Percentiles rank a stretch among this genome's conserved stretches.
Conservation (phyloP, 1,140 invertebrate species). For the Zaprionus camerounensis region DNA sequence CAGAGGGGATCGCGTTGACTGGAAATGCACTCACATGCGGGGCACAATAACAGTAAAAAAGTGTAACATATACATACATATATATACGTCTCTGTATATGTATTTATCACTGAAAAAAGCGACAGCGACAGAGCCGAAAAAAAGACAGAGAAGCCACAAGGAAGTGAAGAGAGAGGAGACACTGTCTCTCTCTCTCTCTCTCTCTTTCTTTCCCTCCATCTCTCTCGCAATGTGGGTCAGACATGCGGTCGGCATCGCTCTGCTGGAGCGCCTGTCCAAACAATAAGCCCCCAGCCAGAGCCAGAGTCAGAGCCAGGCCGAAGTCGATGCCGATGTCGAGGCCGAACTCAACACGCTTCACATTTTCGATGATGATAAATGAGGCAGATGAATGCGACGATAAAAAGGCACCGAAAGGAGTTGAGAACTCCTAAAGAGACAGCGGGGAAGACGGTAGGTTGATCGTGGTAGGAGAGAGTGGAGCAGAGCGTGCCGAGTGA, state of each 20-base stretch:
- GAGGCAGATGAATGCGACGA: conserved; percentile 51
- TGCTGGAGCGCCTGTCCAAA: conserved; percentile 54
- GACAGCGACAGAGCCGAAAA: conserved; percentile 45
- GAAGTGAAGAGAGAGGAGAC: conserved; percentile 19
- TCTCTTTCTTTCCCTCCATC: conserved; percentile 5
- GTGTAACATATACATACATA: conserved; percentile 39
- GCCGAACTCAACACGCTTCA: conserved; percentile 54
- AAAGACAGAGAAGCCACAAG: conserved; percentile 14
- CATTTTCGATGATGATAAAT: conserved; percentile 60
- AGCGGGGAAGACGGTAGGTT: not conserved
- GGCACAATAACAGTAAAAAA: conserved; percentile 58
- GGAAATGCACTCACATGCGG: conserved; percentile 44
- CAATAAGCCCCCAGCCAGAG: conserved; percentile 39
- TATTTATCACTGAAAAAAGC: conserved; percentile 56
- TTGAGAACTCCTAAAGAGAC: not conserved
- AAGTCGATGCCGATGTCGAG: conserved; percentile 1
- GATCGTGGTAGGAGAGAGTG: not conserved
- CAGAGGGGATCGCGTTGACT: not conserved
- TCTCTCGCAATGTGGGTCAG: conserved; percentile 43
- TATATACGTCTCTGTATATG: not conserved
- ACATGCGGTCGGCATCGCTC: conserved; percentile 39
- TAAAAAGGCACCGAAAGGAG: conserved; percentile 51
- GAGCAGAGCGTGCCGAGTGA: conserved; percentile 16
- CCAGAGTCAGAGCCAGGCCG: not conserved
- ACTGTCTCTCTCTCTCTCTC: not conserved